Evolutionary conservation across 2,113 vertebrate species (phyloP).

Genomic region (Pogonocichla stellata): DNA sequence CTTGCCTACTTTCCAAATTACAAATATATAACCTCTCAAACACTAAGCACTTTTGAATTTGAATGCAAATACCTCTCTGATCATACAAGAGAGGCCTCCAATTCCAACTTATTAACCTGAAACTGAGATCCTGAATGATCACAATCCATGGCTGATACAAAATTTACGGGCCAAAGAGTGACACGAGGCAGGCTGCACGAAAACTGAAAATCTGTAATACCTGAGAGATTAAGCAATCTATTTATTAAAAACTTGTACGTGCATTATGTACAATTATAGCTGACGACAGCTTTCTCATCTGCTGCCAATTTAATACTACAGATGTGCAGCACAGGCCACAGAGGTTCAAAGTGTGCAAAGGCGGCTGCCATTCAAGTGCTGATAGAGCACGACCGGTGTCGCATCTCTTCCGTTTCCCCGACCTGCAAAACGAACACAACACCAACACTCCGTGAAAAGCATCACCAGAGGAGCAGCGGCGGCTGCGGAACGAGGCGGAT

Average conservation of each 20-base stretch:
- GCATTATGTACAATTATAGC: not conserved
- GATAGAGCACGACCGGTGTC: not conserved
- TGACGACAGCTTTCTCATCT: not conserved
- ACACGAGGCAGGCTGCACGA: rapidly evolving
- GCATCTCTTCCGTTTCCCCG: not conserved
- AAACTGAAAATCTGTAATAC: not conserved
- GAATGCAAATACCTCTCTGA: not conserved
- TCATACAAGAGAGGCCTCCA: not conserved
- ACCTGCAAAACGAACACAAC: slow-evolving; percentile 42
- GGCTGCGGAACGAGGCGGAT: not conserved
- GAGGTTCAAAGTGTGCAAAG: not conserved
- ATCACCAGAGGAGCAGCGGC: not conserved
- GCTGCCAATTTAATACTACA: not conserved
- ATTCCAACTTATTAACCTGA: not conserved
- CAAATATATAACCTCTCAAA: not conserved
- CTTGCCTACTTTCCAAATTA: not conserved
- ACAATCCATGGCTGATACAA: not conserved
- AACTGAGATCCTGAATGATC: not conserved
- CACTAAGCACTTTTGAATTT: rapidly evolving
- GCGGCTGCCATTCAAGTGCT: not conserved
- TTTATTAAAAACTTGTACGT: not conserved
- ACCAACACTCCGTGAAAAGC: not conserved
- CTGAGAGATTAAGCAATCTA: not conserved
- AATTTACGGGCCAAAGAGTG: not conserved
- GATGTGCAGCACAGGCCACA: not conserved